phyloP scores from a whole-genome alignment of 2,113 vertebrate species.

The Peromyscus polionotus region DNA sequence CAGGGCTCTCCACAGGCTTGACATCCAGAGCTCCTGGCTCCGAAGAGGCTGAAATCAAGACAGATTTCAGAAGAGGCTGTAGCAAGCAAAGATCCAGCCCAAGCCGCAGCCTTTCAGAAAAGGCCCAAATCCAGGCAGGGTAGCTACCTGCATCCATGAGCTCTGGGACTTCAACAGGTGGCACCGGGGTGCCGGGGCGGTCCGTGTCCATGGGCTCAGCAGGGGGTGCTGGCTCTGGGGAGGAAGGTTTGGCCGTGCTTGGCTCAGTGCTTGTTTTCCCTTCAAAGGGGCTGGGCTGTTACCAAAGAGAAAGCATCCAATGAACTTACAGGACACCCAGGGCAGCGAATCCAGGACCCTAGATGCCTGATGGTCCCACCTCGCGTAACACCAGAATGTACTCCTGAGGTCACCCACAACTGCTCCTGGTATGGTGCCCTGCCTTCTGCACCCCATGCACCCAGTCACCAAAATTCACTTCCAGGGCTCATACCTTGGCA shows the following conservation, averaged over 20 bases:
- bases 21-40: constrained; percentile 87
- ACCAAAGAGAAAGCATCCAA: neutral
- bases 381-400: rapidly evolving
- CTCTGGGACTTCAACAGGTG: constrained; percentile 92
- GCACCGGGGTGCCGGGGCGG: constrained; percentile 94
- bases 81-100: neutral
- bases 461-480: neutral
- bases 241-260: constrained; percentile 90
- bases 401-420: too few relatives aligned
- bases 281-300: constrained; percentile 93
- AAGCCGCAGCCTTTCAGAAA: neutral
- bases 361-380: rapidly evolving
- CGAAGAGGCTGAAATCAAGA: constrained; percentile 82
- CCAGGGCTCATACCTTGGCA: constrained; percentile 90
- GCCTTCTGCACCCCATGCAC: neutral
- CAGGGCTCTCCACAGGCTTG: constrained; percentile 83
- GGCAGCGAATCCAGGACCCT: neutral
- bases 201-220: constrained; percentile 92
- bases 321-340: neutral
- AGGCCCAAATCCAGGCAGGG: too few relatives aligned
- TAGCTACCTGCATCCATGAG: constrained; percentile 90
- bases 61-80: constrained; percentile 77
- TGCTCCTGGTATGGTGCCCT: neutral
- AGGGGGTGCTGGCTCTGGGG: constrained; percentile 89
- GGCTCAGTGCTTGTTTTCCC: constrained; percentile 89